phyloP scores from a whole-genome alignment of 2,113 vertebrate species.

The Uria aalge region DNA sequence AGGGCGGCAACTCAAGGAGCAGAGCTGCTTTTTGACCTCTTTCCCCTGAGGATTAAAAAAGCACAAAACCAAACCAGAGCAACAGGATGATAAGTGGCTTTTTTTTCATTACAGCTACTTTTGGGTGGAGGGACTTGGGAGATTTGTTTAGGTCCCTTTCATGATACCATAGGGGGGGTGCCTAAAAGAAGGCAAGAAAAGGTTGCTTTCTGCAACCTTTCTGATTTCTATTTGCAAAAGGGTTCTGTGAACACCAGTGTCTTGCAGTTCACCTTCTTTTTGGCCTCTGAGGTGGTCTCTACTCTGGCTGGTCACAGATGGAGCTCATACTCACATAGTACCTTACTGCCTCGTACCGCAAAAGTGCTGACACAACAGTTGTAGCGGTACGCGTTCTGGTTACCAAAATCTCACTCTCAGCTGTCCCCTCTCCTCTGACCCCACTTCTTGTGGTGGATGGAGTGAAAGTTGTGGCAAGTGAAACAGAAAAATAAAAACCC shows the following conservation, averaged over 20 bases:
- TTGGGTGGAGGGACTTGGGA: not conserved
- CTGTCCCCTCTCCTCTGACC: not conserved
- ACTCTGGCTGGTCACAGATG: not conserved
- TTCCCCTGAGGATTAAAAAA: not conserved
- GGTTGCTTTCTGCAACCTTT: not conserved
- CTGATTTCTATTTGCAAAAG: not conserved
- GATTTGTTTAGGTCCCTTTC: not conserved
- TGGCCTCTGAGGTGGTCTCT: not conserved
- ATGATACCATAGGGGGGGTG: fast-evolving
- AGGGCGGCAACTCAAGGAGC: not conserved
- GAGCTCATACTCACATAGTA: not conserved
- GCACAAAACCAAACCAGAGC: not conserved
- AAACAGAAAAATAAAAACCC: not conserved
- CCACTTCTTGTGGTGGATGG: not conserved
- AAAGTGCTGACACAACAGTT: not conserved
- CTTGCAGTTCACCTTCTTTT: not conserved
- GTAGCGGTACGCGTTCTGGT: not conserved
- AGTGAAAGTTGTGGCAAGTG: not conserved
- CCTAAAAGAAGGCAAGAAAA: not conserved
- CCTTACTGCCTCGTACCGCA: not conserved
- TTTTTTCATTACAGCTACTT: not conserved
- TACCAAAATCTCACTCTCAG: not conserved
- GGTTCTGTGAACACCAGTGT: not conserved
- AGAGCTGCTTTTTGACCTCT: not conserved
- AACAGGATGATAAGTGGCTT: not conserved